phyloP scores from a whole-genome alignment of 2,113 vertebrate species.

The Illadopsis cleaveri region DNA sequence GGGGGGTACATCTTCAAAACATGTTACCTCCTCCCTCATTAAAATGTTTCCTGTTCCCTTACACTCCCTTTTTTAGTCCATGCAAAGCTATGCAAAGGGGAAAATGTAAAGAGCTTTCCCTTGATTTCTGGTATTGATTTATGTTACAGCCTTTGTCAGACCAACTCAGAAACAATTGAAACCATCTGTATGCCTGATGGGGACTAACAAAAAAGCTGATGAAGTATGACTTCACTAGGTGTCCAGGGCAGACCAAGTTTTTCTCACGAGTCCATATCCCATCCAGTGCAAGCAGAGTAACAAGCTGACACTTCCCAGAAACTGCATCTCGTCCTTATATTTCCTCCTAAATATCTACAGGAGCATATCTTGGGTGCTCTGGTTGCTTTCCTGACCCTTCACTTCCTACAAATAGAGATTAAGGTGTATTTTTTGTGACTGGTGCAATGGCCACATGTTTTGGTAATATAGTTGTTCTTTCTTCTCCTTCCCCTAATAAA shows the following conservation, averaged over 20 bases:
- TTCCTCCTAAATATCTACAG: background rate
- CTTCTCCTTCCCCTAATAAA: background rate
- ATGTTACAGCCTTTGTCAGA: slow-evolving; percentile 58
- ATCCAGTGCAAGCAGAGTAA: background rate
- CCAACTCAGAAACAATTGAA: slow-evolving; percentile 71
- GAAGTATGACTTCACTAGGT: slow-evolving; percentile 38
- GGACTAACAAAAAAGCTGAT: slow-evolving; percentile 36
- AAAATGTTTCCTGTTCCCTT: background rate
- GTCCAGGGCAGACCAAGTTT: background rate
- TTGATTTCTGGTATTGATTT: slow-evolving; percentile 67
- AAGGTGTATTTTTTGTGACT: background rate
- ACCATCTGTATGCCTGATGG: slow-evolving; percentile 75
- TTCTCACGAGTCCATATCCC: background rate
- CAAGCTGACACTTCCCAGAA: background rate
- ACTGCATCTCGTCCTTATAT: background rate
- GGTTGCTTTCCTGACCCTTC: background rate
- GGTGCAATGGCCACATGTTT: background rate
- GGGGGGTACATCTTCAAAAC: background rate
- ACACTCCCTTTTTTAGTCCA: slow-evolving; percentile 7
- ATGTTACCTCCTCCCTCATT: background rate
- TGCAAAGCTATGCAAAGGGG: slow-evolving; percentile 5
- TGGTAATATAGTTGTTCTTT: background rate
- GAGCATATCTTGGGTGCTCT: background rate
- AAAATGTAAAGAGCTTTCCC: slow-evolving; percentile 22
- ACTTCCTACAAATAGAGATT: background rate